These are phyloP conservation scores for Druceiella hillmani DNA, from an alignment of 2,888 invertebrate species.

Conservation along the genomic window DNA sequence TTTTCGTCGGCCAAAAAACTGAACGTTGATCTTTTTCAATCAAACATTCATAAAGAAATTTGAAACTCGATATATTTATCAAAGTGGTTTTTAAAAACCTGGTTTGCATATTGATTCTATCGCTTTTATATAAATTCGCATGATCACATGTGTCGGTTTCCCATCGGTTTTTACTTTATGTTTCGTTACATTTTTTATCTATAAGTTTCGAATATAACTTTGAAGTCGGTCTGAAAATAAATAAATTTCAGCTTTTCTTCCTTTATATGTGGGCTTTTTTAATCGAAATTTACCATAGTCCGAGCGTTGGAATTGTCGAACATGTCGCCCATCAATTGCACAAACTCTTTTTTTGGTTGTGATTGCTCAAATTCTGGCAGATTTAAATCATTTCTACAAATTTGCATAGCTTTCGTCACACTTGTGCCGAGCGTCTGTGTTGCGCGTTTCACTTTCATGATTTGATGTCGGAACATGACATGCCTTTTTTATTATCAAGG, in stretches of 20 bases:
- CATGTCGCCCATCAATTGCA: constrained; percentile 21
- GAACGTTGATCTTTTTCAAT: constrained; percentile 2
- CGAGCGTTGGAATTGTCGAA: constrained; percentile 24
- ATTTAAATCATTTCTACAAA: too few relatives aligned
- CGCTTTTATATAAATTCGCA: background rate
- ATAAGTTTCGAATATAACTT: constrained; percentile 3
- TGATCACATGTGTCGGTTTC: background rate
- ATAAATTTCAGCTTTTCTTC: constrained; percentile 6
- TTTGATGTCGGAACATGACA: constrained; percentile 15
- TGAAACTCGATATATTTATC: constrained; percentile 7
- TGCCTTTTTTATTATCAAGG: too few relatives aligned
- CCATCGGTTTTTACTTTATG: constrained; percentile 4
- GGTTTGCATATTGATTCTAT: constrained; percentile 5
- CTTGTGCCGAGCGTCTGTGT: constrained; percentile 13
- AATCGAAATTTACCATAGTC: background rate
- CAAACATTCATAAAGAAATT: constrained; percentile 1
- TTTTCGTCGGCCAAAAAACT: constrained; percentile 10
- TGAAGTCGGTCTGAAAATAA: constrained; percentile 5
- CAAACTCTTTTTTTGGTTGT: constrained; percentile 10
- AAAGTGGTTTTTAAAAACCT: constrained; percentile 15
- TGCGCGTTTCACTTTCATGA: constrained; percentile 19
- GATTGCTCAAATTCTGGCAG: too few relatives aligned
- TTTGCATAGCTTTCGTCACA: constrained; percentile 4
- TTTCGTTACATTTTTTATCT: constrained; percentile 3
- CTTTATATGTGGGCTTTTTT: background rate